phyloP scores from a whole-genome alignment of 2,797 vertebrate species.

The Orientallactaga sibirica region DNA sequence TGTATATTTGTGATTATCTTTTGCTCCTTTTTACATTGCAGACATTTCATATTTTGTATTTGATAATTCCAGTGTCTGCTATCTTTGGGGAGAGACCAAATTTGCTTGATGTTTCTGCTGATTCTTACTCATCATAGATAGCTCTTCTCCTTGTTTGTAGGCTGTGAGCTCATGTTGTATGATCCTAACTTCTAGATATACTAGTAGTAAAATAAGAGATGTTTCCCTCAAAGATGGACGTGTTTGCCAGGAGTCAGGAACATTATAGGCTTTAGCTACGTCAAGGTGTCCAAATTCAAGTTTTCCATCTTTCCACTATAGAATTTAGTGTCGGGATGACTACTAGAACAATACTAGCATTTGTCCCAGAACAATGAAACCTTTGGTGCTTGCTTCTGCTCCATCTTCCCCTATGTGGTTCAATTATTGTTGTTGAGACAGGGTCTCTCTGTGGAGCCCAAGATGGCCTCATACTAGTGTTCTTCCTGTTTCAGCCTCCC shows the following conservation, averaged over 20 bases:
- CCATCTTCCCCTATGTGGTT: not conserved
- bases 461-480: not conserved
- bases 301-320: not conserved
- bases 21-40: slow-evolving; percentile 32
- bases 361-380: not conserved
- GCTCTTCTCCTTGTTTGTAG: not conserved
- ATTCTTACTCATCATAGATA: not conserved
- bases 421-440: not conserved
- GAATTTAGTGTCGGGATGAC: slow-evolving; percentile 16
- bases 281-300: not conserved
- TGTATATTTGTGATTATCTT: not conserved
- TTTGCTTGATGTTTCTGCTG: slow-evolving; percentile 1
- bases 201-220: not conserved
- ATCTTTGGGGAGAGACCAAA: not conserved
- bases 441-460: not conserved
- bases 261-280: slow-evolving; percentile 31
- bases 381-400: slow-evolving; percentile 17
- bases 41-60: slow-evolving; percentile 46
- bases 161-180: not conserved
- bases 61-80: slow-evolving; percentile 40
- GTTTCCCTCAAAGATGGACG: not conserved
- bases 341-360: slow-evolving; percentile 3
- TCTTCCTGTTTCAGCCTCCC: not conserved
- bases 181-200: slow-evolving; percentile 25
- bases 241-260: not conserved